Conservation (phyloP, 2,888 invertebrate genomes). For the Sinhomidia bicolor region DNA sequence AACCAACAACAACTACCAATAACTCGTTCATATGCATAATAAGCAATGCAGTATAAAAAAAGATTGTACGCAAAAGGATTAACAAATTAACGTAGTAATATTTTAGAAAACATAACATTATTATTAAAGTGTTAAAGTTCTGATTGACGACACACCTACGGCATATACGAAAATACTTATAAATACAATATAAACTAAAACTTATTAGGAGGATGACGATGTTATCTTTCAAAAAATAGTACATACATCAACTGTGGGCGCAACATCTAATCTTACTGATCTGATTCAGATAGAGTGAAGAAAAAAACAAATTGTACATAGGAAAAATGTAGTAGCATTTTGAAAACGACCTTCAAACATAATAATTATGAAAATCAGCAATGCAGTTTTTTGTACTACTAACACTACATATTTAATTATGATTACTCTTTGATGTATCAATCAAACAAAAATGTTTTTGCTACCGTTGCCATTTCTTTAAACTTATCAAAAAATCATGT, state of each 20-base stretch:
- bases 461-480: constrained; percentile 11
- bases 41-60: background rate
- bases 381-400: constrained; percentile 11
- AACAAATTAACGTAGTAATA: background rate
- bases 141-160: too few species aligned
- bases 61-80: background rate
- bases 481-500: background rate
- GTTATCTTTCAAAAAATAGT: too few species aligned
- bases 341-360: background rate
- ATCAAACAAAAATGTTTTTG: background rate
- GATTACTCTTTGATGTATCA: background rate
- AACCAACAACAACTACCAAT: background rate
- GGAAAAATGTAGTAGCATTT: background rate
- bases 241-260: too few species aligned
- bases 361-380: background rate
- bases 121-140: background rate
- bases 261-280: too few species aligned
- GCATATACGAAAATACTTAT: too few species aligned
- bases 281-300: too few species aligned
- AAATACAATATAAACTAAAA: too few species aligned
- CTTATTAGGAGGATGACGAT: too few species aligned
- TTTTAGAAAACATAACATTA: background rate
- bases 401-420: background rate
- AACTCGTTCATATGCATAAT: too few species aligned
- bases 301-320: background rate